A percentile compares a stretch with the other conserved stretches of the same genome.
These are phyloP conservation scores for Philotrypesis tridentata DNA, from an alignment of 1,140 invertebrate species.

Conservation along the genomic window DNA sequence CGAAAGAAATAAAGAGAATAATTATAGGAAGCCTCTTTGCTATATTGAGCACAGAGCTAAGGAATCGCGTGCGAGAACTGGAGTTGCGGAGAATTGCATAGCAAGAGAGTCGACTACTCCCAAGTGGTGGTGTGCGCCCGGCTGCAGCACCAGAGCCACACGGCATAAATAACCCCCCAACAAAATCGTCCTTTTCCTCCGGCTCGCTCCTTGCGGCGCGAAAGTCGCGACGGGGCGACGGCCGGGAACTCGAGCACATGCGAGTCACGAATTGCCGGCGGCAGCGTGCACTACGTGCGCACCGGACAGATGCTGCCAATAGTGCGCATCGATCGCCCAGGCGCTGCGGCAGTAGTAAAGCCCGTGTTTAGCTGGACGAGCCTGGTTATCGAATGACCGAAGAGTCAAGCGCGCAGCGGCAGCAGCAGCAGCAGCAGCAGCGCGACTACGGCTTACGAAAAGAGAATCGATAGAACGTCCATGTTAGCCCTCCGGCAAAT, in stretches of 20 bases:
- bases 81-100: not conserved
- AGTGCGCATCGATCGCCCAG: constrained; percentile 21
- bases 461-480: constrained; percentile 67
- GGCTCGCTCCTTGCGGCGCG: not conserved
- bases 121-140: too few species aligned
- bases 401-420: constrained; percentile 65
- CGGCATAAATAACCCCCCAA: not conserved
- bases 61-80: not conserved
- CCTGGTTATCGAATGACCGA: constrained; percentile 61
- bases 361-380: constrained; percentile 53
- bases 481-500: constrained; percentile 63
- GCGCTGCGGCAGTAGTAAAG: constrained; percentile 9
- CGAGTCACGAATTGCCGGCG: constrained; percentile 22
- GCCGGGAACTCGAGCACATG: constrained; percentile 1
- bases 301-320: constrained; percentile 45
- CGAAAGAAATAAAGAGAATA: too few species aligned
- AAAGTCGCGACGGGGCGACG: too few species aligned
- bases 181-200: not conserved
- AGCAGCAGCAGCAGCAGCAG: too few species aligned
- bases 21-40: not conserved
- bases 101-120: not conserved
- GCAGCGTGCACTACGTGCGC: constrained; percentile 16
- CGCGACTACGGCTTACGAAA: constrained; percentile 57
- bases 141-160: not conserved
- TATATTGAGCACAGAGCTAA: not conserved